Base-by-base conservation (phyloP, 2,888 invertebrate genomes). In the Cylindroiulus punctatus region DNA sequence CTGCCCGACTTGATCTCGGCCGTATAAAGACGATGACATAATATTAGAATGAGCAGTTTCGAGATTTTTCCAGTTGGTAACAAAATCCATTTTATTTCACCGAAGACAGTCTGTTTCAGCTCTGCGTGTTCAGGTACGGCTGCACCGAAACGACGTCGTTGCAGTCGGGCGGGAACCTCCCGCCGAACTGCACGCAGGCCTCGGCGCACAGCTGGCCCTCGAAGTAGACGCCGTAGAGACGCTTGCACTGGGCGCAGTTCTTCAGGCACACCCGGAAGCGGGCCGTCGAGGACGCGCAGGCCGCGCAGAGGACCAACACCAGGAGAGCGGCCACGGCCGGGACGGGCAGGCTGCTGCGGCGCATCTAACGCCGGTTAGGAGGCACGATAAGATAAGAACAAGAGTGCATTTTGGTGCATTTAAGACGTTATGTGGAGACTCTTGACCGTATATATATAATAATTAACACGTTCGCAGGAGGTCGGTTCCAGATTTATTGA, bases 221-320 rank as follows among this genome's bases (percentile, higher is more conserved):
- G 91, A 97, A 97, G 92, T 95, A 96, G 0, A 94, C 93, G 0
- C 96, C 96, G 88, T 95, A 94, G 94, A 96, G 96, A 91, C 95
- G 95, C 91, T 96, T 96, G 91, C 96, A 97, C 90, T 96, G 96
- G 0, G 96, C 96, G 90, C 97, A 97, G 91, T 97, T 97, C 89
- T 96, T 94, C 87, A 89, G 88, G 87, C 89, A 89, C 40, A 86
- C n/a, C 44, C 42, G 86, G 19, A 86, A 19, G n/a, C 42, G 44
- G 40, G 42, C 81, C 3, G 81, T 2, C 17, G 81, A 7, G 32
- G 81, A 32, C 81, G 30, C 12, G 81, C 14, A 81, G 7, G 17
- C 81, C 81, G 19, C 10, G 32, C 32, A 36, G 32, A 26, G 12
- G 81, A 32, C 14, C 12, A 22, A 76, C 81, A 65, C 26, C n/a